Evolutionary conservation across 2,113 vertebrate species (phyloP).

Genomic region (Caranx ignobilis): DNA sequence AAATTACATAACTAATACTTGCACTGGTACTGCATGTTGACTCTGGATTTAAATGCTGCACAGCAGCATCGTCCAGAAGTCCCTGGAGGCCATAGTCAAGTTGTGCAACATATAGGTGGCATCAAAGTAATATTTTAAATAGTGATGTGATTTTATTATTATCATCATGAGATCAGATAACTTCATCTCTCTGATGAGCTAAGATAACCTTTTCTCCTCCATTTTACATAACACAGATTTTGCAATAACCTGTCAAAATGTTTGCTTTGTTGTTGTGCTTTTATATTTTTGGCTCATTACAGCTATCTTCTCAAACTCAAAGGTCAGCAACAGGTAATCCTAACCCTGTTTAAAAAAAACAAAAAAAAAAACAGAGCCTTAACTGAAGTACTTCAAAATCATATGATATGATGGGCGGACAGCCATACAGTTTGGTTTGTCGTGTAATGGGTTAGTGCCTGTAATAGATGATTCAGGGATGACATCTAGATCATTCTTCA

Average conservation of each 20-base stretch:
- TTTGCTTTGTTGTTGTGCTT: constrained; percentile 58
- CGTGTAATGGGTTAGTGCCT: constrained; percentile 22
- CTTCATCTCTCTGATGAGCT: too few species aligned
- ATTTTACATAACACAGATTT: constrained; percentile 26
- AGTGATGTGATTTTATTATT: too few species aligned
- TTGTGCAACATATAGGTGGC: too few species aligned
- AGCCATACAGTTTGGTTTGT: background rate
- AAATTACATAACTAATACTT: background rate
- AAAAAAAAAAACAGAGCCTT: background rate
- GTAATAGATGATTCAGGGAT: constrained; percentile 1
- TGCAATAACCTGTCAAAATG: constrained; percentile 40
- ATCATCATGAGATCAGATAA: too few species aligned
- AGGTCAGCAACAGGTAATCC: constrained; percentile 40
- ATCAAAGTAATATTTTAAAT: too few species aligned
- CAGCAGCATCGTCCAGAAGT: background rate
- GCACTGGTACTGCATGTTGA: background rate
- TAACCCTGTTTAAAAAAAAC: background rate
- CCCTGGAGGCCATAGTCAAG: too few species aligned
- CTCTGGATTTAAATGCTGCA: background rate
- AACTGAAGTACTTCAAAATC: background rate
- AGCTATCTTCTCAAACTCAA: constrained; percentile 33
- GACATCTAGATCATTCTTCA: too few species aligned
- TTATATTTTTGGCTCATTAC: constrained; percentile 51
- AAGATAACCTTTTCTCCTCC: background rate
- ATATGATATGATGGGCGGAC: background rate